Evolutionary conservation across 2,113 vertebrate species (phyloP).

Genomic region (Tylochromis polylepis): DNA sequence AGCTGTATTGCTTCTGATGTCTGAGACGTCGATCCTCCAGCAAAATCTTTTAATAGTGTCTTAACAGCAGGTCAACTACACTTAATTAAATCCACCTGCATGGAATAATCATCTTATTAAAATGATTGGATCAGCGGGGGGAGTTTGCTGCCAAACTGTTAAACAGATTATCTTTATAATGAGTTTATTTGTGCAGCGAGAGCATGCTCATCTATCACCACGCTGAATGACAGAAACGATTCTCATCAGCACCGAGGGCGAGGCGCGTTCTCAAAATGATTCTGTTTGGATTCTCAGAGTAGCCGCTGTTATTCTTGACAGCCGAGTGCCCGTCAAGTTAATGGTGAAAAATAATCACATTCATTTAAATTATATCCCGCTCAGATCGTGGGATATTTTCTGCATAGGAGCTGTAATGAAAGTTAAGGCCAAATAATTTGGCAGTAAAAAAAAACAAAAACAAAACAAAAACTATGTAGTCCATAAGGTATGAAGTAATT

Average conservation of each 20-base stretch:
- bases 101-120: slow-evolving; percentile 71
- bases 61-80: slow-evolving; percentile 59
- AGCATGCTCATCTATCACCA: slow-evolving; percentile 39
- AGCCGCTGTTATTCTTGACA: slow-evolving; percentile 17
- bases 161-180: slow-evolving; percentile 64
- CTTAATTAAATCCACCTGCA: slow-evolving; percentile 66
- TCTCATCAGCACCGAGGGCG: slow-evolving; percentile 12
- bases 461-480: neutral
- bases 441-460: accelerated
- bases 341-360: neutral
- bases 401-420: neutral
- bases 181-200: slow-evolving; percentile 66
- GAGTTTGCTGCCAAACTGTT: slow-evolving; percentile 37
- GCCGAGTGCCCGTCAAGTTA: neutral
- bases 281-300: neutral
- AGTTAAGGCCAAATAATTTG: neutral
- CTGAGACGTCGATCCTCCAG: neutral
- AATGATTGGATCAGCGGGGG: slow-evolving; percentile 53
- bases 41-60: slow-evolving; percentile 44
- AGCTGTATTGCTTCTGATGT: slow-evolving; percentile 12
- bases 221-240: slow-evolving; percentile 15
- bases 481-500: neutral
- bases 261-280: neutral
- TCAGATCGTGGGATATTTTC: neutral
- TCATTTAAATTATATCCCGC: neutral